These are phyloP conservation scores for Upupa epops DNA, from an alignment of 2,113 vertebrate species.

Conservation along the genomic window DNA sequence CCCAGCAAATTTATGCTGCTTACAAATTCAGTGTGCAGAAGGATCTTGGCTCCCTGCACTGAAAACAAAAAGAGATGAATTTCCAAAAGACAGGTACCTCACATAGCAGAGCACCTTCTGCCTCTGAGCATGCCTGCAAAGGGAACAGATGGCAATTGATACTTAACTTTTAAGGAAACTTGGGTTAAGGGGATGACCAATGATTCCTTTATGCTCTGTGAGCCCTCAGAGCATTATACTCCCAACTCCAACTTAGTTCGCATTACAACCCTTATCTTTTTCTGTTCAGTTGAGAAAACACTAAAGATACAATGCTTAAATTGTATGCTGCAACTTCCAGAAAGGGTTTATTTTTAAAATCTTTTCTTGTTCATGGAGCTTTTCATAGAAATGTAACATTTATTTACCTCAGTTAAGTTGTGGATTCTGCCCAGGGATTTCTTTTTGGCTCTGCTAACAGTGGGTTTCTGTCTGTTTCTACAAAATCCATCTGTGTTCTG, in stretches of 20 bases:
- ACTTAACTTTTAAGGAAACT: background rate
- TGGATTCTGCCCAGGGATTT: conserved; percentile 51
- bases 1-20: background rate
- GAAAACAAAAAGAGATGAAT: background rate
- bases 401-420: conserved; percentile 54
- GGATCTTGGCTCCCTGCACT: background rate
- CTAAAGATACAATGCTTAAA: background rate
- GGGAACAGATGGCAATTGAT: background rate
- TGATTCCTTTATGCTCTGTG: background rate
- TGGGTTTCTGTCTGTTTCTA: conserved; percentile 45
- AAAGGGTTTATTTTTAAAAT: conserved; percentile 18
- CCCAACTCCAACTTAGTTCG: background rate
- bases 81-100: background rate
- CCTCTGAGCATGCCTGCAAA: background rate
- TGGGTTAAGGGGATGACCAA: fast-evolving
- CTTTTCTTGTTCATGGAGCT: conserved; percentile 30
- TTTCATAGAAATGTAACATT: conserved; percentile 29
- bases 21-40: background rate
- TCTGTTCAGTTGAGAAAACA: background rate
- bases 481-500: conserved; percentile 55
- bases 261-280: background rate
- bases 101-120: background rate
- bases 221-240: background rate
- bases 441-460: background rate
- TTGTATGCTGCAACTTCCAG: background rate